Base-by-base conservation (phyloP, 2,888 invertebrate genomes). In the Clepsis dumicolana region DNA sequence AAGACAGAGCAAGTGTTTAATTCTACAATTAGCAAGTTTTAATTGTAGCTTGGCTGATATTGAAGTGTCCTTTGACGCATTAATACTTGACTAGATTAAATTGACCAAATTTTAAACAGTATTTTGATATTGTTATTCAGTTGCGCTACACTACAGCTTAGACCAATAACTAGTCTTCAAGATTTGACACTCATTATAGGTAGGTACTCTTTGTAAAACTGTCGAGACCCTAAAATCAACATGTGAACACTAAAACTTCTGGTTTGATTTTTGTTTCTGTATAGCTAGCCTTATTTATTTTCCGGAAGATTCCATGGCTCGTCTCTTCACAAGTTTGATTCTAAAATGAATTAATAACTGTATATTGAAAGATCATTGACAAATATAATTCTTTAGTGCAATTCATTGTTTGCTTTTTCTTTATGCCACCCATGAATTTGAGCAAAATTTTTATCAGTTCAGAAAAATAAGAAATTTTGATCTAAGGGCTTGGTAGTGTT, bases 311-410 rank as follows among this genome's bases (percentile, higher is more conserved):
- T 60, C 71, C 71, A 57, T 61, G 27, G 57, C 71, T 71, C 56
- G 50, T 74, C 65, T 71, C 74, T 72, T 67, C 71, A 54, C 68
- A 38, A 73, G 75, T 75, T 81, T 84, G 77, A 72, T 78, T 80
- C 76, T 75, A 73, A 73, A 64, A 75, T 76, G 76, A 70, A 72
- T 74, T 72, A 74, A 72, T 74, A 74, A 79, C 77, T 82, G 79
- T 83, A 82, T 81, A 83, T 83, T 85, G 79, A 85, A 80, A 83
- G 80, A 87, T 89, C 86, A 87, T 84, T 86, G 85, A 85, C 82
- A 89, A 91, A 88, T 91, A 93, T 86, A 93, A 88, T 88, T 91
- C 86, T 91, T 91, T 93, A 93, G 91, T 90, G 90, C 91, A 92
- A 91, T 93, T 89, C 67, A 80, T 73, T 60, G 48, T 53, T 64